These are phyloP conservation scores for Lepidochrysops patricia DNA, from an alignment of 2,888 invertebrate genomes.

Conservation along the genomic window DNA sequence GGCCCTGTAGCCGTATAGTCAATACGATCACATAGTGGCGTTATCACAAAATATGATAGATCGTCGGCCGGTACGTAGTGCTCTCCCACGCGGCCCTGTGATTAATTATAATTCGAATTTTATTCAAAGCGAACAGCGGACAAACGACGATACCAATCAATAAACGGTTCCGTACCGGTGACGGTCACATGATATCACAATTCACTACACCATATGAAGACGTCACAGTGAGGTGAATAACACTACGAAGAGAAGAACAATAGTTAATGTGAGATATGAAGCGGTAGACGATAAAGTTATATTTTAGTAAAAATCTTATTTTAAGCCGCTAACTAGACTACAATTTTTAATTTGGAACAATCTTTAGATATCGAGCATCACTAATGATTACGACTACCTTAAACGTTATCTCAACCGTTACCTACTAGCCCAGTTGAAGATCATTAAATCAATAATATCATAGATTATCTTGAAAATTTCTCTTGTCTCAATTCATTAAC, in stretches of 20 bases:
- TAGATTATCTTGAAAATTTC: not conserved
- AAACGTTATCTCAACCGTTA: not conserved
- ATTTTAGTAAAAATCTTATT: no score
- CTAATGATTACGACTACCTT: not conserved
- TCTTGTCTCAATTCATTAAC: conserved; percentile 5
- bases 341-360: no score
- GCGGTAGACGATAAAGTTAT: not conserved
- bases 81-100: conserved; percentile 71
- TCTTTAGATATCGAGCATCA: no score
- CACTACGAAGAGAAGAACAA: conserved; percentile 58
- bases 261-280: conserved; percentile 50
- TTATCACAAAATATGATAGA: conserved; percentile 75
- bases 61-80: conserved; percentile 61
- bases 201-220: conserved; percentile 70
- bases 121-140: conserved; percentile 74
- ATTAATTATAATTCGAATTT: conserved; percentile 76
- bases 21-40: conserved; percentile 64
- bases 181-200: conserved; percentile 70
- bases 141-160: conserved; percentile 74
- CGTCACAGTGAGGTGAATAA: conserved; percentile 53
- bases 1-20: conserved; percentile 49
- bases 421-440: not conserved
- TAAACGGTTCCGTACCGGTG: conserved; percentile 73
- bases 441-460: not conserved
- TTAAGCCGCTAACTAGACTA: no score